Conservation (phyloP, 2,113 vertebrate species). For the Azemiops feae region DNA sequence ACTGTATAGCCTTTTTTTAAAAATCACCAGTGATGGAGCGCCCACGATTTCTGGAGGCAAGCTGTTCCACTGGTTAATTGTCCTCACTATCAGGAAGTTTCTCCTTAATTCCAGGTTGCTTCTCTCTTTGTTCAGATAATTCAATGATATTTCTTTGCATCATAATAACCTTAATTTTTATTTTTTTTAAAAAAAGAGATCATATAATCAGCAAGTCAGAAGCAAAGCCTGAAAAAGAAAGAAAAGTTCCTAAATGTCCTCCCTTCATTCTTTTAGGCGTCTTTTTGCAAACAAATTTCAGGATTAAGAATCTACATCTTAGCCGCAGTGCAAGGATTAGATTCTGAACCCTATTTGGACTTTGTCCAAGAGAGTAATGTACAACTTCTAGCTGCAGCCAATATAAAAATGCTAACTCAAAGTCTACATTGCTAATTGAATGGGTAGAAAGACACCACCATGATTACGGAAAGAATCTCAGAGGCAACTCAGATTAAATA, state of each 20-base stretch:
- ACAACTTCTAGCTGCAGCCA: conserved; percentile 39
- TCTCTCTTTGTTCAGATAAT: no score
- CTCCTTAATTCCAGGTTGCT: no score
- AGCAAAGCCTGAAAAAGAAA: background rate
- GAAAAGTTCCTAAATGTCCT: conserved; percentile 15
- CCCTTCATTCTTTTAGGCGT: conserved; percentile 15
- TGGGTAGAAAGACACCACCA: conserved; percentile 33
- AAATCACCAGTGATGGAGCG: no score
- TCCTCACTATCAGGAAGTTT: no score
- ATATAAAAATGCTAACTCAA: conserved; percentile 50
- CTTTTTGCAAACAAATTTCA: background rate
- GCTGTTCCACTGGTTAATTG: no score
- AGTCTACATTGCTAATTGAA: conserved; percentile 46
- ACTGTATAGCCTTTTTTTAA: no score
- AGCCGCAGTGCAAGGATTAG: background rate
- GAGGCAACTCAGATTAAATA: background rate
- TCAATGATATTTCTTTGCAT: background rate
- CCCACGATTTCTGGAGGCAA: no score
- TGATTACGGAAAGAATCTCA: conserved; percentile 21
- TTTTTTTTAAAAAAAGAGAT: background rate
- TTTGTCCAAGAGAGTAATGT: conserved; percentile 39
- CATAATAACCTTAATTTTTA: no score
- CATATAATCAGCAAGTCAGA: background rate
- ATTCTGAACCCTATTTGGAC: background rate
- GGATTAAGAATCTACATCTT: background rate